Evolutionary conservation across 1,140 invertebrate genomes (phyloP), one percentile per base, ranked within the genome.

Genomic region (Bombus difficillimus): DNA sequence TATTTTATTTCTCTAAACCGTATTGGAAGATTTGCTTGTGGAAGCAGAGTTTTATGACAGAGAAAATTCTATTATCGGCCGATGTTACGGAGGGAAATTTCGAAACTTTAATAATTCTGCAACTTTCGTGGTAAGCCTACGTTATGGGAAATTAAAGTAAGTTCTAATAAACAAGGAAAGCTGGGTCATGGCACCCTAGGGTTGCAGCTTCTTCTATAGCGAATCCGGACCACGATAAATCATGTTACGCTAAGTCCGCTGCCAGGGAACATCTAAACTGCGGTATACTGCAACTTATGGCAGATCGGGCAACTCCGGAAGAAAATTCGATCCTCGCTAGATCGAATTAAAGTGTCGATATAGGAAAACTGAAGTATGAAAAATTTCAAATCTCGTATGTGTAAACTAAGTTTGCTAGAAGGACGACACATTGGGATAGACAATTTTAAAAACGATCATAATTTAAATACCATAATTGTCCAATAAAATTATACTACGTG

Each of bases 261-360:
- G 72, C 73, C 75, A 41, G 13, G 13, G 41, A 59, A 43, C 57
- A 41, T 62, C 28, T 28, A 39, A 76, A 28, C 28, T n/a, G 69
- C n/a, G 28, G 43, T 75, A 53, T 39, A 34, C 34, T 18, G 57
- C 22, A 62, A 41, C 57, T 77, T 77, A 62, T 77, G 57, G 57
- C 57, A 62, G 57, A 37, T 77, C 57, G 37, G 28, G 15, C n/a
- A 73, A 74, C 57, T 34, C 13, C 12, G 3, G 25, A 34, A 12
- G 74, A 25, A 47, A 77, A 77, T 62, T 77, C 53, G 28, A 41
- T 77, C 15, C 28, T 8, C 13, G 6, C 57, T 77, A 41, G 41
- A 64, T 64, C 75, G 57, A 78, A 64, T 78, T 43, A 64, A 78
- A 78, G 28, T 64, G 75, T 77, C 53, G 47, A 59, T 77, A 15